Conservation (phyloP, 2,888 invertebrate genomes). For the Ectemnius continuus region DNA sequence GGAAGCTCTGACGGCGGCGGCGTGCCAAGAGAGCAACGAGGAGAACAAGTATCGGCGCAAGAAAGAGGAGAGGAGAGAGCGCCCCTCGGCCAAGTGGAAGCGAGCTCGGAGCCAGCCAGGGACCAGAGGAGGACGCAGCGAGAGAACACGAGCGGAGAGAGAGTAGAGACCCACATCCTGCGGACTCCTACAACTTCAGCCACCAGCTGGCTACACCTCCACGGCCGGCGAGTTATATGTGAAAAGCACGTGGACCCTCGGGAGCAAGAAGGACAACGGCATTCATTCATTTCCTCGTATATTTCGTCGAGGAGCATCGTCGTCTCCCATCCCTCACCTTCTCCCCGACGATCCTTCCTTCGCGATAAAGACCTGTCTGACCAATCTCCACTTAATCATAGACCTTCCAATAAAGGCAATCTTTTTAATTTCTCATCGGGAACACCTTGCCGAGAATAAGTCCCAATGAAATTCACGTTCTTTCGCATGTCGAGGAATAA, state of each 20-base stretch:
- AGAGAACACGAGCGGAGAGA: constrained; percentile 60
- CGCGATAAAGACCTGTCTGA: too few relatives aligned
- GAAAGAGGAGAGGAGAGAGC: constrained; percentile 43
- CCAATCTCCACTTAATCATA: too few relatives aligned
- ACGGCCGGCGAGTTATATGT: constrained; percentile 65
- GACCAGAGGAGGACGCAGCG: constrained; percentile 54
- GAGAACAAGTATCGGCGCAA: constrained; percentile 52
- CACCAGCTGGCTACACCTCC: constrained; percentile 72
- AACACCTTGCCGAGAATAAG: too few relatives aligned
- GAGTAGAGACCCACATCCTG: constrained; percentile 72
- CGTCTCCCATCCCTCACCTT: constrained; percentile 33
- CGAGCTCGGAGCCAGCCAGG: constrained; percentile 40
- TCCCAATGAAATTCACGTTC: too few relatives aligned
- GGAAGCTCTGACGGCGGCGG: constrained; percentile 1
- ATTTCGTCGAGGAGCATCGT: constrained; percentile 53
- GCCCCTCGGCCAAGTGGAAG: constrained; percentile 20
- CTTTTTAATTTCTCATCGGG: too few relatives aligned
- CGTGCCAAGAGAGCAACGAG: constrained; percentile 19
- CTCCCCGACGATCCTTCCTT: constrained; percentile 23
- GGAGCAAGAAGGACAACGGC: constrained; percentile 70
- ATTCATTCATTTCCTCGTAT: constrained; percentile 73
- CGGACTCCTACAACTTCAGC: constrained; percentile 74
- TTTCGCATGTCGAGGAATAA: too few relatives aligned
- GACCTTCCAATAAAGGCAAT: too few relatives aligned
- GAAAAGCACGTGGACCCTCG: constrained; percentile 72